phyloP scores from a whole-genome alignment of 2,797 vertebrate genomes.

The Gymnothorax reevesii region DNA sequence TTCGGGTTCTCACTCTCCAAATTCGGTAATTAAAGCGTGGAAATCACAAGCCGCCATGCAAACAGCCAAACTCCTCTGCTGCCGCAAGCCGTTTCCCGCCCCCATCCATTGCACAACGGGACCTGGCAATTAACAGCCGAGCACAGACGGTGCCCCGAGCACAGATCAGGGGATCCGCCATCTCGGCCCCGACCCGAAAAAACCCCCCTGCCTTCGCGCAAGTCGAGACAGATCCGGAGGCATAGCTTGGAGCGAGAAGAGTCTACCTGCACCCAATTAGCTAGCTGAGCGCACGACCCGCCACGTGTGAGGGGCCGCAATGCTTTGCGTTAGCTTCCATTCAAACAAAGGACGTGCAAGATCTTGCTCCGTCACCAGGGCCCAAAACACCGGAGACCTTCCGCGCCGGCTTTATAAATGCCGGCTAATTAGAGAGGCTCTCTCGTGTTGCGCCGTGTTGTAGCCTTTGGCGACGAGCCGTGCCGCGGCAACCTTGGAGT shows the following conservation, averaged over 20 bases:
- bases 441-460: background rate
- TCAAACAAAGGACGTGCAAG: background rate
- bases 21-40: background rate
- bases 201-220: background rate
- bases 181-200: background rate
- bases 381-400: constrained; percentile 8
- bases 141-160: background rate
- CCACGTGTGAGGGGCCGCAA: background rate
- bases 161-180: background rate
- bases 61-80: background rate
- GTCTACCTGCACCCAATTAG: constrained; percentile 7
- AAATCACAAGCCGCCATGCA: background rate
- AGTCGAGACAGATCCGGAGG: background rate
- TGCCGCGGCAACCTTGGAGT: constrained; percentile 4
- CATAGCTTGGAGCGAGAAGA: background rate
- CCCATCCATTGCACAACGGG: background rate
- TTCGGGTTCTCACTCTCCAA: background rate
- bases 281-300: background rate
- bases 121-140: background rate
- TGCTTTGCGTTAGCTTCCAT: background rate
- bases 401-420: constrained; percentile 7
- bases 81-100: background rate
- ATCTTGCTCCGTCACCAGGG: background rate
- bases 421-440: constrained; percentile 19
- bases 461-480: constrained; percentile 7